A percentile compares a stretch with the other conserved stretches of the same genome.
phyloP scores from a whole-genome alignment of 2,113 vertebrate species.

The Crotalus helleri region DNA sequence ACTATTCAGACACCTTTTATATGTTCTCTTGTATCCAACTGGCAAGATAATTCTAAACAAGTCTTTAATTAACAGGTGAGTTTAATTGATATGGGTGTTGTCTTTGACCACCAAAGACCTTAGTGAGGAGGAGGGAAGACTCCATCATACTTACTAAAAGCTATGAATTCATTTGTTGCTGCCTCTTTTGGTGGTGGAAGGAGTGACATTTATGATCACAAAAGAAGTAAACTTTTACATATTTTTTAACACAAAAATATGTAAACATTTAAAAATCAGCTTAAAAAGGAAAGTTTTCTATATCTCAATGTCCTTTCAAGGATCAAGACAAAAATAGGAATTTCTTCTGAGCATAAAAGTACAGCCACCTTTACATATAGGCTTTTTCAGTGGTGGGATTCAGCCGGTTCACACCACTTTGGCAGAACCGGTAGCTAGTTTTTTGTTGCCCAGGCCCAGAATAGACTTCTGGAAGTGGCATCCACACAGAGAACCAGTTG shows the following conservation, averaged over 20 bases:
- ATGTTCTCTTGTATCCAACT: slow-evolving; percentile 70
- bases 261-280: not conserved
- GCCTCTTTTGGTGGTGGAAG: slow-evolving; percentile 29
- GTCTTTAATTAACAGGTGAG: slow-evolving; percentile 79
- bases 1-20: slow-evolving; percentile 71
- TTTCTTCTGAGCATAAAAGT: not conserved
- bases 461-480: too few relatives aligned
- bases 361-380: not conserved
- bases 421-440: too few relatives aligned
- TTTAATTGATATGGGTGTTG: slow-evolving; percentile 73
- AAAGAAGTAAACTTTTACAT: slow-evolving; percentile 37
- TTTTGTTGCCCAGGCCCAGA: too few relatives aligned
- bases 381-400: not conserved
- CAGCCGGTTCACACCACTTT: too few relatives aligned
- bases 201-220: slow-evolving; percentile 43
- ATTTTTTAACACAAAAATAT: slow-evolving; percentile 8
- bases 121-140: slow-evolving; percentile 42
- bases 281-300: slow-evolving; percentile 44
- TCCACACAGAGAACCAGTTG: too few relatives aligned
- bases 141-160: slow-evolving; percentile 46
- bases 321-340: not conserved
- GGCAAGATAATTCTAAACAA: slow-evolving; percentile 68
- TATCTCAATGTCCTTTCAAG: slow-evolving; percentile 42
- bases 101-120: slow-evolving; percentile 60
- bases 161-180: slow-evolving; percentile 62